A percentile compares a stretch with the other conserved stretches of the same genome.
phyloP scores from a whole-genome alignment of 2,888 invertebrate genomes.

The Helleia helle region DNA sequence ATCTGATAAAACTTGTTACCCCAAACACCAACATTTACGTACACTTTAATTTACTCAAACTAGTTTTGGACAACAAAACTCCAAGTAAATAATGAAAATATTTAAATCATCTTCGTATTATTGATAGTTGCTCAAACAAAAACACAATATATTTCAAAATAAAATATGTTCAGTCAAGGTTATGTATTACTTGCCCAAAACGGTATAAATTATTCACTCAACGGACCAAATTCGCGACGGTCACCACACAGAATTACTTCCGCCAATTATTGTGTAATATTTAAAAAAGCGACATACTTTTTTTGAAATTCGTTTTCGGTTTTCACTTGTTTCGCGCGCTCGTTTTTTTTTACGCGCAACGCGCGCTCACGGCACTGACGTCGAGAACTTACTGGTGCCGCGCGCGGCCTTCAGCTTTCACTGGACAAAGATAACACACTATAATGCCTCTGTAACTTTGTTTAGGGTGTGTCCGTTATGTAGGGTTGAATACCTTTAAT shows the following conservation, averaged over 20 bases:
- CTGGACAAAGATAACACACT: slow-evolving; percentile 43
- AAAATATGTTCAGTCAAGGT: slow-evolving; percentile 18
- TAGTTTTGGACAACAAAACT: not conserved
- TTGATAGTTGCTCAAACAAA: not conserved
- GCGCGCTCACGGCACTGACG: slow-evolving; percentile 26
- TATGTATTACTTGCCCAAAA: slow-evolving; percentile 13
- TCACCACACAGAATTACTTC: slow-evolving; percentile 15
- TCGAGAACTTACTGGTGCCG: slow-evolving; percentile 40
- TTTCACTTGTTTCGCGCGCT: slow-evolving; percentile 22
- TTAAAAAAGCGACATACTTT: slow-evolving; percentile 54
- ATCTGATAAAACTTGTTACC: not conserved
- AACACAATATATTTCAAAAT: too few species aligned
- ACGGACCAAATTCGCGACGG: slow-evolving; percentile 33
- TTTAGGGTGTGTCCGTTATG: slow-evolving; percentile 4
- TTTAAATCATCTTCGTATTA: not conserved
- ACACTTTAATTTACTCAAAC: not conserved
- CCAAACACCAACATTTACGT: not conserved
- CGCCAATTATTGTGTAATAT: slow-evolving; percentile 24
- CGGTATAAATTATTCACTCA: slow-evolving; percentile 26
- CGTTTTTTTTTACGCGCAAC: slow-evolving; percentile 20
- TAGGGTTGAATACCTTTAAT: too few species aligned
- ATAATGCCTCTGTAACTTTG: slow-evolving; percentile 22
- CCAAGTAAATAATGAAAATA: not conserved
- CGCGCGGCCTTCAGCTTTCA: slow-evolving; percentile 63
- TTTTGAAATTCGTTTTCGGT: slow-evolving; percentile 24